Evolutionary conservation across 2,888 invertebrate species (phyloP).

Genomic region (Protonemura montana): DNA sequence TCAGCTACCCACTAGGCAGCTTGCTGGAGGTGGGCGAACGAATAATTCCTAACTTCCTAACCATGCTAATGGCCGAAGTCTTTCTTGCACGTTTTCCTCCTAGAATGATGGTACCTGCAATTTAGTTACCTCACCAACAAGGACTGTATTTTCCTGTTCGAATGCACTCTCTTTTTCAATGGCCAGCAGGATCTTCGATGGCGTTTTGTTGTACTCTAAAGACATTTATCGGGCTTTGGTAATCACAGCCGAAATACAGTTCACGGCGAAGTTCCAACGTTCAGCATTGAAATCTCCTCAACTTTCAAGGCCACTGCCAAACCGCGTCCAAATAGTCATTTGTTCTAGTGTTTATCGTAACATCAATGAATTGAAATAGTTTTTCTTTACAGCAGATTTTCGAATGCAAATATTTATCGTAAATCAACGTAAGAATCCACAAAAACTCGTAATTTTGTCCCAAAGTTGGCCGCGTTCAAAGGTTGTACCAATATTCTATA

Average conservation of each 20-base stretch:
- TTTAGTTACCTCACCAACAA: no score
- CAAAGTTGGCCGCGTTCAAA: background rate
- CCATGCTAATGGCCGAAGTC: no score
- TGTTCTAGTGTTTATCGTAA: background rate
- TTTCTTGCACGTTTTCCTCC: no score
- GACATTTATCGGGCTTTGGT: no score
- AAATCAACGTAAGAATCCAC: background rate
- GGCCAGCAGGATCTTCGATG: no score
- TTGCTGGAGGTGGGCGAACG: background rate
- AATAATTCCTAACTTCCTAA: background rate
- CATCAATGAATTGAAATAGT: background rate
- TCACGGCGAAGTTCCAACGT: no score
- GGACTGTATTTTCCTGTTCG: no score
- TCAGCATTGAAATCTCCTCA: background rate
- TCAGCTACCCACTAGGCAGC: background rate
- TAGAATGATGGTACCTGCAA: no score
- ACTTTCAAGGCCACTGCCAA: background rate
- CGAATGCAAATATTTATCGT: background rate
- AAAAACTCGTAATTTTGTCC: background rate
- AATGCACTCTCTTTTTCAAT: no score
- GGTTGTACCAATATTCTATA: background rate
- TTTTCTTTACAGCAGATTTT: background rate
- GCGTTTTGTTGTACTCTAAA: no score
- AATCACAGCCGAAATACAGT: no score
- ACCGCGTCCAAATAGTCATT: background rate